Base-by-base conservation (phyloP, 2,888 invertebrate species). In the Chalcosyrphus nemorum region DNA sequence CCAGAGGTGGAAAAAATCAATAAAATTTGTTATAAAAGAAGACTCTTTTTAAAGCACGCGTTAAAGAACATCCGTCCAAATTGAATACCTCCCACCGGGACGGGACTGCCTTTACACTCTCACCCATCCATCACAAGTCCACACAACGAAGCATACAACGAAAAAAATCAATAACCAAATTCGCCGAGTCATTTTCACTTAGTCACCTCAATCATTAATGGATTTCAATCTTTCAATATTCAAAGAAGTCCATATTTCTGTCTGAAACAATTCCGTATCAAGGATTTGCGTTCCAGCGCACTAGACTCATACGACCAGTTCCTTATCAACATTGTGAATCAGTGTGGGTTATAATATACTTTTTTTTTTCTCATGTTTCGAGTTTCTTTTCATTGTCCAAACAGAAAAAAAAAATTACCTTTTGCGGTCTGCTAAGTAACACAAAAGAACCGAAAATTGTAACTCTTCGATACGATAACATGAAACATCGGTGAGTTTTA, bases 161-260 rank as follows among this genome's bases (percentile, higher is more conserved):
- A 13, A 75, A 81, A 81, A 59, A 84, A 80, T 68, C 68, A 74
- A 78, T 78, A 66, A 19, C 38, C 45, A 13, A 84, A 80, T 50
- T 45, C 75, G 80, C 74, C 35, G 13, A 43, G 52, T 84, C 84
- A 84, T 80, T 29, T 68, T 70, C 84, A 78, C 84, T 80, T 80
- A 84, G 80, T 80, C 84, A 80, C 80, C 74, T 74, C 74, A 75
- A 80, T 80, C 74, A 65, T 75, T 84, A 84, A 84, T 84, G 84
- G 84, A 70, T 80, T 80, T 75, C 74, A 74, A 84, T 74, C 57
- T 70, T 75, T 45, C n/a, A 38, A 29, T 29, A 66, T 68, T 66
- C 59, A 61, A 72, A 66, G 41, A 63, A 74, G 21, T 78, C 24
- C 35, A 65, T 41, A 70, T 29, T 35, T 70, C 24, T 41, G 35